Evolutionary conservation across 2,888 invertebrate species (phyloP), one percentile per base, ranked within the genome.

Genomic region (Seira ritae): DNA sequence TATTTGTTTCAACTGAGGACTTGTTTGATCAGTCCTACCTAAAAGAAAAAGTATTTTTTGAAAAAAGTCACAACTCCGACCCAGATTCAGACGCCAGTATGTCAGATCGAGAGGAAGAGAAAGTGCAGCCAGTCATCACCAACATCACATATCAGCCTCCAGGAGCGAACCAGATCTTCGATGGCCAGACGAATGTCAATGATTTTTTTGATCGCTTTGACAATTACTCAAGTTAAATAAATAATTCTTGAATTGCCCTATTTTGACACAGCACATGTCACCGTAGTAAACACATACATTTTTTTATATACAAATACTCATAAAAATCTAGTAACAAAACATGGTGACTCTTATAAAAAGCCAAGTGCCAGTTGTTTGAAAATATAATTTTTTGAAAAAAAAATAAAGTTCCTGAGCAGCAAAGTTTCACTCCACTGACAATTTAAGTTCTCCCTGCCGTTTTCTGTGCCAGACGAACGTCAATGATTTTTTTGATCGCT

Each of bases 111-210:
- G n/a, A n/a, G n/a, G n/a, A n/a, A n/a, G n/a, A n/a, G n/a, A n/a
- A n/a, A n/a, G n/a, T n/a, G n/a, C n/a, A n/a, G n/a, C n/a, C n/a
- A n/a, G n/a, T n/a, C n/a, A n/a, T n/a, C 12, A 12, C 70, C 10
- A 6, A 50, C 10, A 71, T 71, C n/a, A 55, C 71, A 6, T 71
- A 71, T 19, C 50, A 23, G 0, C 71, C 71, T 55, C 71, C 71
- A 4, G 71, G 55, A 12, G 1, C 23, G 2, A 55, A 50, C 17
- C 8, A 6, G 22, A 50, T 55, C 55, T 71, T 55, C 17, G 50
- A 50, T 55, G 71, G 71, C 1, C 8, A 6, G 4, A 22, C 55
- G n/a, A 55, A 50, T 17, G 20, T 19, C 1, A 22, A 1, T 1
- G 55, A 50, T 3, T 71, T 71, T 22, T 55, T 71, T 22, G 23